Evolutionary conservation across 2,797 vertebrate genomes (phyloP), one percentile per base, ranked within the genome.

Genomic region (Enteromius argenteus): DNA sequence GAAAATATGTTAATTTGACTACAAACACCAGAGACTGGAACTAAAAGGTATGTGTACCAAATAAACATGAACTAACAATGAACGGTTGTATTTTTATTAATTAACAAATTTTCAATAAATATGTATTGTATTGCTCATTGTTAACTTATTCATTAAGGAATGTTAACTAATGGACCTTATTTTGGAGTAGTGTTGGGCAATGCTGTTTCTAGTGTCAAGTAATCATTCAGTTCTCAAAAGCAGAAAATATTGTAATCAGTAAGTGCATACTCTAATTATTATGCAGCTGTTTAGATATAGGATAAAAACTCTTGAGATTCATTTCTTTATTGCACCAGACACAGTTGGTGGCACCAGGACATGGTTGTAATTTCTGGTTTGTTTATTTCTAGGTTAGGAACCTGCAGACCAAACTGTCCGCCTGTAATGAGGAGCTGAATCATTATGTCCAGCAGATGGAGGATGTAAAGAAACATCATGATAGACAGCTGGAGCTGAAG

Each of bases 381-480:
- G 49, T 81, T 60, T 0, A 83, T 30, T 91, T 85, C 11, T 78
- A 99, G 98, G 94, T 96, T 80, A 92, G 39, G 91, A 94, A 96
- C 17, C 92, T 98, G 5, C 95, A 98, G 92, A 93, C 94, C 4
- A 95, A 96, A 21, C 88, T 99, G 85, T 91, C 92, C 0, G 77
- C 89, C 1, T 97, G 96, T 89, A 95, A 95, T 90, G 94, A 97
- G 86, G 96, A 98, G 89, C 91, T 98, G 89, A 92, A 87, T 14
- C 58, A 91, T 4, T 94, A 94, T 87, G 91, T 97, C 88, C 94
- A 89, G 89, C 93, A 96, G 73, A 93, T 96, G 72, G 95, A 97
- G 89, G 94, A 96, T 84, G 91, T 94, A 53, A 96, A 96, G 89
- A 90, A 93, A 51, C 91, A 91, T 58, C 96, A 96, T 89, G 94